phyloP scores from a whole-genome alignment of 2,888 invertebrate species.

The Leucophora obtusa region DNA sequence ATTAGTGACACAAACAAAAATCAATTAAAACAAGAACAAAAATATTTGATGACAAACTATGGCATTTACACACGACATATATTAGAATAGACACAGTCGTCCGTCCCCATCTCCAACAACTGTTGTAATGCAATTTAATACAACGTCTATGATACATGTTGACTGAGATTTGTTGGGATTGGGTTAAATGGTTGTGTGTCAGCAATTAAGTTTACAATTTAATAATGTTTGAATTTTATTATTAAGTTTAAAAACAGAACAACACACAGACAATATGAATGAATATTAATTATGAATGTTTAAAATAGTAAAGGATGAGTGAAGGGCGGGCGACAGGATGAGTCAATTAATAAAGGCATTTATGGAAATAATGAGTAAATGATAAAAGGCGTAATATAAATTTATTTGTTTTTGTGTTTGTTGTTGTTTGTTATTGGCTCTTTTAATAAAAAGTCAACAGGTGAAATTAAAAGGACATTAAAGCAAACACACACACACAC shows the following conservation, averaged over 20 bases:
- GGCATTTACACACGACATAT: not conserved
- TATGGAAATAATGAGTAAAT: conserved; percentile 55
- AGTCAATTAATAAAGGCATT: conserved; percentile 53
- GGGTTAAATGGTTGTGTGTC: conserved; percentile 55
- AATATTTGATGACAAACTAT: conserved; percentile 58
- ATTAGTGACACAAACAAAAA: conserved; percentile 59
- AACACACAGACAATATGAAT: conserved; percentile 56
- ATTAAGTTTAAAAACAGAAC: conserved; percentile 21
- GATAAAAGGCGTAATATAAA: conserved; percentile 32
- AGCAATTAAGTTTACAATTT: conserved; percentile 60
- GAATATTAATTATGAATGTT: conserved; percentile 58
- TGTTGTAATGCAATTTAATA: conserved; percentile 24
- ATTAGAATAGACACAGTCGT: conserved; percentile 1
- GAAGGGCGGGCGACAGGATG: conserved; percentile 6
- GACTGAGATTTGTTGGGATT: conserved; percentile 23
- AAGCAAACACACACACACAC: conserved; percentile 7
- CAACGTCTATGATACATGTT: not conserved
- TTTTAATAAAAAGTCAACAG: conserved; percentile 49
- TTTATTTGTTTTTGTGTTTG: conserved; percentile 7
- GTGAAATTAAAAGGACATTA: conserved; percentile 51
- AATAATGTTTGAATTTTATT: conserved; percentile 56
- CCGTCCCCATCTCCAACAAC: not conserved
- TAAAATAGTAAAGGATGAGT: not conserved
- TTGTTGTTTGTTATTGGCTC: conserved; percentile 31
- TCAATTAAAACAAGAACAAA: conserved; percentile 68